Evolutionary conservation across 2,113 vertebrate species (phyloP).

Genomic region (Stictonetta naevosa): DNA sequence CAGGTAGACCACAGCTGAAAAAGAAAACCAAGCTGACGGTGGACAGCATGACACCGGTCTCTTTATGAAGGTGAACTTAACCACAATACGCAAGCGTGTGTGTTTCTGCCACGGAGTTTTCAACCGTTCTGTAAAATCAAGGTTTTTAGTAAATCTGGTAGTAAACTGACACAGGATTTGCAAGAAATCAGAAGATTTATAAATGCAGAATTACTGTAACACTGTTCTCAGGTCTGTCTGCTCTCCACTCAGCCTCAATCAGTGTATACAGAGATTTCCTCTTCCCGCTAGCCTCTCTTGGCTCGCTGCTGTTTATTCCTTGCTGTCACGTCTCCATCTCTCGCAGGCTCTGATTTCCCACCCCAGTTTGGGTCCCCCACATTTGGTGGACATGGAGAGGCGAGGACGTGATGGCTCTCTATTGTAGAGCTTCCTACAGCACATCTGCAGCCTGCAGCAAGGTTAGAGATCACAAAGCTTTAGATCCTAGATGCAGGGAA

Average conservation of each 20-base stretch:
- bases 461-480: too few relatives aligned
- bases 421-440: neutral
- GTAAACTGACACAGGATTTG: neutral
- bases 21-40: neutral
- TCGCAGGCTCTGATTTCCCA: too few relatives aligned
- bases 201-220: neutral
- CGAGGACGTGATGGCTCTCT: neutral
- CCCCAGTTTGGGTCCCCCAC: neutral
- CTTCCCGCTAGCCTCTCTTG: neutral
- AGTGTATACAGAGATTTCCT: neutral
- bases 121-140: neutral
- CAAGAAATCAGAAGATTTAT: neutral
- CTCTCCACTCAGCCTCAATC: neutral
- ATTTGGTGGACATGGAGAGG: neutral
- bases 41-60: neutral
- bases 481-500: neutral
- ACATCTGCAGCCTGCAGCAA: neutral
- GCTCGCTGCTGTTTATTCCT: neutral
- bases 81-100: neutral
- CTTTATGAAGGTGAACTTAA: neutral
- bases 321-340: neutral
- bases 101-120: neutral
- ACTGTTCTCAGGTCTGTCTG: neutral
- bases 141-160: neutral
- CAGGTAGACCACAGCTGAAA: conserved; percentile 1